Evolutionary conservation across 2,888 invertebrate species (phyloP).

Genomic region (Drosophila helvetica): DNA sequence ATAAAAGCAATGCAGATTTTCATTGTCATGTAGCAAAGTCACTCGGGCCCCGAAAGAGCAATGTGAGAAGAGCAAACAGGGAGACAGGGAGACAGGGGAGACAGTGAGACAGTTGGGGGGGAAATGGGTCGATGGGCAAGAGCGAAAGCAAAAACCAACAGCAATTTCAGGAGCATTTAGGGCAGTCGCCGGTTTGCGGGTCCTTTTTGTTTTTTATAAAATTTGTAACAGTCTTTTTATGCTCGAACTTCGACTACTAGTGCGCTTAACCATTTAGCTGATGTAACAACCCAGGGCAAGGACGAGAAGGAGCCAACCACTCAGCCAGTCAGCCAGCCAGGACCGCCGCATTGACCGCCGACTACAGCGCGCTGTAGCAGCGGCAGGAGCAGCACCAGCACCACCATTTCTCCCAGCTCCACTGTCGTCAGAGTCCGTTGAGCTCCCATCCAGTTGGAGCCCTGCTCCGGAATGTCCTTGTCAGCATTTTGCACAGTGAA

Average conservation of each 20-base stretch:
- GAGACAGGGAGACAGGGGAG: constrained; percentile 12
- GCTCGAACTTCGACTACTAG: constrained; percentile 58
- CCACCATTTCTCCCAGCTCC: neutral
- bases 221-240: constrained; percentile 56
- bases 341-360: constrained; percentile 10
- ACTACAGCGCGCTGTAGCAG: constrained; percentile 29
- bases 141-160: constrained; percentile 57
- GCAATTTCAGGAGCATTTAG: constrained; percentile 58
- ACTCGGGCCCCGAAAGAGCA: constrained; percentile 41
- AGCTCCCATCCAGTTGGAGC: constrained; percentile 29
- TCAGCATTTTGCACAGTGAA: constrained; percentile 75
- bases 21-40: constrained; percentile 77
- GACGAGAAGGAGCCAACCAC: constrained; percentile 45
- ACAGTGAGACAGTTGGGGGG: too few relatives aligned
- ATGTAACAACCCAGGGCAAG: constrained; percentile 67
- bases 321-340: constrained; percentile 37
- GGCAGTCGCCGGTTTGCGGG: constrained; percentile 43
- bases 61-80: constrained; percentile 7
- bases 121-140: neutral
- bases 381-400: neutral
- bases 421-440: constrained; percentile 36
- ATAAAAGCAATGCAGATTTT: constrained; percentile 65
- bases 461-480: constrained; percentile 62
- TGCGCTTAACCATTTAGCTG: constrained; percentile 77
- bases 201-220: constrained; percentile 57